These are phyloP conservation scores for Sebastes aleutianus DNA, from an alignment of 2,797 vertebrate genomes.

Conservation along the genomic window DNA sequence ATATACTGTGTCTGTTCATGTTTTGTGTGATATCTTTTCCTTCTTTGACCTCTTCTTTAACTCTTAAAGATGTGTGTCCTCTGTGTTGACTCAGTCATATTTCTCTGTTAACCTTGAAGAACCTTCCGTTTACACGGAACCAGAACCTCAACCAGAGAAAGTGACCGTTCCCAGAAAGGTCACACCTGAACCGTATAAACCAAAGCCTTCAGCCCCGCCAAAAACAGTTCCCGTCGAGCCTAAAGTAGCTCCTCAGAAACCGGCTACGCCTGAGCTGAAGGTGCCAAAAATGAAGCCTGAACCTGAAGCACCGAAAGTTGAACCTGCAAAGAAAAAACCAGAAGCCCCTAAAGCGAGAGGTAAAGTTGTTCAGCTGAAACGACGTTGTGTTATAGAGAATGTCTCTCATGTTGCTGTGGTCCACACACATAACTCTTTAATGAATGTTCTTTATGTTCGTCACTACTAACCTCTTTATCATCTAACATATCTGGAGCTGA, in stretches of 20 bases:
- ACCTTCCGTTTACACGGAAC: slow-evolving; percentile 39
- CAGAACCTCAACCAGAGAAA: slow-evolving; percentile 38
- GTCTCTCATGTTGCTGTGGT: slow-evolving; percentile 9
- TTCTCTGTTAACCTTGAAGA: slow-evolving; percentile 80
- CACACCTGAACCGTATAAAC: slow-evolving; percentile 33
- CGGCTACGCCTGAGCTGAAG: background rate
- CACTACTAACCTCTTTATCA: slow-evolving; percentile 36
- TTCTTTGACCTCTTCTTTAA: slow-evolving; percentile 5
- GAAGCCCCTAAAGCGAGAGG: slow-evolving; percentile 79
- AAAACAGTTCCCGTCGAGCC: slow-evolving; percentile 51
- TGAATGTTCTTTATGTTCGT: slow-evolving; percentile 16
- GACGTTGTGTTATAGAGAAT: background rate
- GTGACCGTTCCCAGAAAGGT: slow-evolving; percentile 16
- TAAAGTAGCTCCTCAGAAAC: slow-evolving; percentile 22
- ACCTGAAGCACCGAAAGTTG: slow-evolving; percentile 9
- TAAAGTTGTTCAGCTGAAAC: slow-evolving; percentile 66
- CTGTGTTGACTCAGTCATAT: slow-evolving; percentile 48
- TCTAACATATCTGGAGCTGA: background rate
- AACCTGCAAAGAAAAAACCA: slow-evolving; percentile 55
- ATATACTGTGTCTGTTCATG: background rate
- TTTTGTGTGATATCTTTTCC: slow-evolving; percentile 7
- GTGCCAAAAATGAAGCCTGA: slow-evolving; percentile 31
- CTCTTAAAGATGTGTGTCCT: slow-evolving; percentile 26
- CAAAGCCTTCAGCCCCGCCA: slow-evolving; percentile 51
- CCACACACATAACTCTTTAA: slow-evolving; percentile 14